Base-by-base conservation (phyloP, 2,113 vertebrate genomes). In the human (Homo sapiens) region DNA sequence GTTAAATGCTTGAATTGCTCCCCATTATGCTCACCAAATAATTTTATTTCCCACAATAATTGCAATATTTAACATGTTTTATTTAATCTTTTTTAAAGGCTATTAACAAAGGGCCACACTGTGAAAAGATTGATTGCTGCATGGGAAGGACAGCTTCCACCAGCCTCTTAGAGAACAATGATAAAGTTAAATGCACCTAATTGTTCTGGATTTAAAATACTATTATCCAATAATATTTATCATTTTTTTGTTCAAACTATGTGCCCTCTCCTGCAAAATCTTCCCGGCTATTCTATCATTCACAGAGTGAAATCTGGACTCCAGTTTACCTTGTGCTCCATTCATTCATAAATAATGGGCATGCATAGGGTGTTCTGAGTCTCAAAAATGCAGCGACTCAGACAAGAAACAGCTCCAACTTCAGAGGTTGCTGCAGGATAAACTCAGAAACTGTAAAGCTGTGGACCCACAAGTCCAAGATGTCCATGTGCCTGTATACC, bases 41-140 rank as follows among this genome's bases (percentile, higher is more conserved):
- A 99, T 99, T 99, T 98, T 99, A 99, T 99, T 99, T 99, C 99
- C 98, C 98, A 99, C 98, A 99, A 99, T 99, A 99, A 99, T 99
- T 99, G 98, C 98, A 98, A 99, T 99, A 98, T 99, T 99, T 99
- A 99, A 98, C 98, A 98, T 99, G 98, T 99, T 98, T 98, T 98
- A 99, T 98, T 99, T 98, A 99, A 99, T 99, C 98, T 98, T 98
- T 98, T 99, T 99, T 99, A 98, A 99, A 99, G 98, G 98, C 98
- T 98, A 98, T 99, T 99, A 99, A 98, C 98, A 98, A 98, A 79
- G 96, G 98, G 98, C 95, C 98, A 98, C 98, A 83, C 98, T 98
- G 97, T 98, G 98, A 98, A 99, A 98, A 98, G 98, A 97, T 90
- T 98, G 98, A 98, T 98, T 97, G 98, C 97, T 97, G 52, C 78